Evolutionary conservation across 2,113 vertebrate genomes (phyloP), one percentile per base, ranked within the genome.

Genomic region (Vicugna pacos): DNA sequence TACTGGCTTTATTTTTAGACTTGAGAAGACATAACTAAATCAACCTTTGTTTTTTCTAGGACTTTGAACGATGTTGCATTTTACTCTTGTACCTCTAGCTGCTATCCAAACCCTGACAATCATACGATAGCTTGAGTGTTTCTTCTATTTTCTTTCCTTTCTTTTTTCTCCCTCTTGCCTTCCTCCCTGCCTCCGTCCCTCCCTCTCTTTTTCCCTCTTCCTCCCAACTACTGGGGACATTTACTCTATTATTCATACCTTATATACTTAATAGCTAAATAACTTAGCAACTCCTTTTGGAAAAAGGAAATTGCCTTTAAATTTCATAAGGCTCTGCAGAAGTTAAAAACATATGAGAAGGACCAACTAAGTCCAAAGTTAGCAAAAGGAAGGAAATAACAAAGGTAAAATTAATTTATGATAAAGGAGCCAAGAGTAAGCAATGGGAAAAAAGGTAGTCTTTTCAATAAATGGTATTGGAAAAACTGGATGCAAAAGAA

Each of bases 221-320:
- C 16, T 67, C 22, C 28, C n/a, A 52, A 50, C 54, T 73, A 65
- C 20, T 35, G 17, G 58, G 19, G 17, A 46, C 1, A 35, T 42
- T 83, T 82, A 73, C 24, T 69, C 52, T 91, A 5, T 60, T 90
- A n/a, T 76, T 72, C 24, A 48, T 54, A 5, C 28, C 92, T 80
- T 73, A 67, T 56, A 85, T 0, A 54, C 2, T 89, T 87, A 26
- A 60, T 73, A 67, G 26, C 14, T 64, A 81, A 96, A 64, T 42
- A 85, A 85, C 4, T 80, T 35, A 85, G 32, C 9, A 50, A 75
- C 64, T 89, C 30, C 9, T 5, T 64, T 85, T 69, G 69, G 14
- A 94, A 24, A 90, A 73, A 85, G 52, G n/a, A 82, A 56, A 8
- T 24, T n/a, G 26, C 54, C 28, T 94, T 87, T 95, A 86, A 84